A percentile compares a stretch with the other conserved stretches of the same genome.
phyloP scores from a whole-genome alignment of 2,888 invertebrate species.

The Scrobipalpa atriplicella region DNA sequence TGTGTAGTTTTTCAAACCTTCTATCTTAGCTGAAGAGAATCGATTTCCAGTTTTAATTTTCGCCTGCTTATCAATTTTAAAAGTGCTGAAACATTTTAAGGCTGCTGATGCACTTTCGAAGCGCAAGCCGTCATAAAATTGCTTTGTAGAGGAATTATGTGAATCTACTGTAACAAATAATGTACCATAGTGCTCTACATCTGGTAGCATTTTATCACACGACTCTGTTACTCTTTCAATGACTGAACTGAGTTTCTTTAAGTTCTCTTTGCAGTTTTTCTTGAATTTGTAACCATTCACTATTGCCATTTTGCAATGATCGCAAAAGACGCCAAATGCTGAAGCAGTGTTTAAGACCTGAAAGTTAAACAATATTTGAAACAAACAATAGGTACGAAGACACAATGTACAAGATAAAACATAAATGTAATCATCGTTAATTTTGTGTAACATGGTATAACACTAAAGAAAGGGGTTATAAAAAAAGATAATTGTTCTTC shows the following conservation, averaged over 20 bases:
- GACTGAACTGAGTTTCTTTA: not conserved
- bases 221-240: constrained; percentile 21
- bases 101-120: not conserved
- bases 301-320: constrained; percentile 1
- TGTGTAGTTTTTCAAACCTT: not conserved
- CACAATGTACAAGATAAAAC: too few species aligned
- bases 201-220: constrained; percentile 7
- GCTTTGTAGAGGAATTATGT: constrained; percentile 20
- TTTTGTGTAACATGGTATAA: too few species aligned
- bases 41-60: not conserved
- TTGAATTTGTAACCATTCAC: constrained; percentile 28
- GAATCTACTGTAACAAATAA: constrained; percentile 23
- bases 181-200: not conserved
- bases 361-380: constrained; percentile 3
- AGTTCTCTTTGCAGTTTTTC: constrained; percentile 28
- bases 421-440: too few species aligned
- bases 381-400: not conserved
- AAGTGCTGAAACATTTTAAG: not conserved
- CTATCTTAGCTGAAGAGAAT: not conserved
- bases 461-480: too few species aligned
- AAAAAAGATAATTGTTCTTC: too few species aligned
- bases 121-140: constrained; percentile 22
- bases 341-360: constrained; percentile 13
- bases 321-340: constrained; percentile 12
- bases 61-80: not conserved